Base-by-base conservation (phyloP, 2,113 vertebrate genomes). In the Dolichallabes microphthalmus region DNA sequence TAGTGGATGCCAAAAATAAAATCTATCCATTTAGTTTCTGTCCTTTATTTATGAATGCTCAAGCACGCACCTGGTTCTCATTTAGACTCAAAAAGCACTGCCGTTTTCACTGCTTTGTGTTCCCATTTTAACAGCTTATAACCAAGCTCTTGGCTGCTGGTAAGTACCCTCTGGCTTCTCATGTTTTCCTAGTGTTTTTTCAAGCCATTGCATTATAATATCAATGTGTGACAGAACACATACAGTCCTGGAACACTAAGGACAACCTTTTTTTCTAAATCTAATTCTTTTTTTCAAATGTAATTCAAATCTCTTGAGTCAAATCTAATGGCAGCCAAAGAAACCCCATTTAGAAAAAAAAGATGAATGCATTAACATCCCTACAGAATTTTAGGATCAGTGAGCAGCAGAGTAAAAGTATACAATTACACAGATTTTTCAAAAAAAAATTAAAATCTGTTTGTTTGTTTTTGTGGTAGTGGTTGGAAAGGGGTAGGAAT, bases 31-130 rank as follows among this genome's bases (percentile, higher is more conserved):
- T 32, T 58, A 57, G 14, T 78, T 58, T 57, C 30, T 30, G 30
- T 19, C 5, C 27, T 30, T 66, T 77, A 53, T 35, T 81, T 30
- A 22, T 13, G 15, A 4, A 3, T 55, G 45, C 69, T 61, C 69
- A 73, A 30, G 55, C 30, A 30, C 77, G 58, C 84, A 85, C 84
- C 84, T 85, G 84, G 30, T 85, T 85, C 76, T 80, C 84, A 79
- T 85, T 71, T 60, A 71, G 52, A 45, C 52, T 19, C 35, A 25
- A 84, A 63, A 76, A 73, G 68, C 69, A 57, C 53, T 58, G 81
- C 52, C 19, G 27, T 78, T 85, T 68, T 57, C 61, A 17, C 30
- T 53, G 60, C 74, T 50, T 13, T 11, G 22, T 39, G 84, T 45
- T 85, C 52, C 35, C 53, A 71, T 80, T 85, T 32, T 73, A 25